These are phyloP conservation scores for Podarcis muralis DNA, from an alignment of 2,113 vertebrate genomes.

Conservation along the genomic window DNA sequence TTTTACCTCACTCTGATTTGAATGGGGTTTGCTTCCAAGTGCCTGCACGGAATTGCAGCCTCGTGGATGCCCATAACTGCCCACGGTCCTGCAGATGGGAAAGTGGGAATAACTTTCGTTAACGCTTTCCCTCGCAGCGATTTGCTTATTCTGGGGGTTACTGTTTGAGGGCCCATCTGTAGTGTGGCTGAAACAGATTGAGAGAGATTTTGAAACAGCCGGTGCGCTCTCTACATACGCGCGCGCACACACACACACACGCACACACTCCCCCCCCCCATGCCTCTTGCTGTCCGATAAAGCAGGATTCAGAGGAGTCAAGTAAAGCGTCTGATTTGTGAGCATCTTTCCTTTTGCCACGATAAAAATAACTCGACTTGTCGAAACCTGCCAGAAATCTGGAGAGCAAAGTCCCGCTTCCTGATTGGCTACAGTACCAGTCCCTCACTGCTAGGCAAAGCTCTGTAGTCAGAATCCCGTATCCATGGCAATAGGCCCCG, in stretches of 20 bases:
- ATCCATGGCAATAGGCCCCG: conserved; percentile 52
- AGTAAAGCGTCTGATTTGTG: conserved; percentile 25
- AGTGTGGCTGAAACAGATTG: conserved; percentile 6
- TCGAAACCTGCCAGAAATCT: conserved; percentile 55
- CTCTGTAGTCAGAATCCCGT: conserved; percentile 24
- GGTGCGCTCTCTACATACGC: background rate
- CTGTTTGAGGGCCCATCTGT: background rate
- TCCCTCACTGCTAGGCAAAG: conserved; percentile 15
- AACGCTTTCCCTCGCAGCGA: too few species aligned
- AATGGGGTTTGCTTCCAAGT: background rate
- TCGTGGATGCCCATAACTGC: too few species aligned
- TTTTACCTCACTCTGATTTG: background rate
- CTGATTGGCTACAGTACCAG: conserved; percentile 52
- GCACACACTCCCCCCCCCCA: background rate
- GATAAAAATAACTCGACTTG: conserved; percentile 68
- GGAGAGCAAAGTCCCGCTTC: conserved; percentile 56
- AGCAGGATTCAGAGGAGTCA: background rate
- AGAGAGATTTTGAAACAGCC: background rate
- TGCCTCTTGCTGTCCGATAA: conserved; percentile 4
- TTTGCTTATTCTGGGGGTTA: background rate
- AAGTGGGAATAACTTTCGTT: background rate
- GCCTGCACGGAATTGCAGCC: background rate
- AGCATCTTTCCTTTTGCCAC: conserved; percentile 8
- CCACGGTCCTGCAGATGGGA: background rate
- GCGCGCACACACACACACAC: rapidly evolving